Conservation (phyloP, 2,888 invertebrate genomes). For the Argyresthia goedartella region DNA sequence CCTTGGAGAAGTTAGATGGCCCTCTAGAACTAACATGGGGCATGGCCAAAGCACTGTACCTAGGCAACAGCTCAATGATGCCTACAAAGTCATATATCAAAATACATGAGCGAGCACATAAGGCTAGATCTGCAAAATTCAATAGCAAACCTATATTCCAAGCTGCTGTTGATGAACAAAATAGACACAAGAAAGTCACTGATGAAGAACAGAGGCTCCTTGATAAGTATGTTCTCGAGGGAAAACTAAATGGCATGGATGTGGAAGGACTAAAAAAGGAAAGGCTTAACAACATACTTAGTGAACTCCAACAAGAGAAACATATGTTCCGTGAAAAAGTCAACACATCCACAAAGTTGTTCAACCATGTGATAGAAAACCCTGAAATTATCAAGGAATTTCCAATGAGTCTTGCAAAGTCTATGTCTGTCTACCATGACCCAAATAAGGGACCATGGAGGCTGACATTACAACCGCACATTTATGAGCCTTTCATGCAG, state of each 20-base stretch:
- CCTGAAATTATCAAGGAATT: constrained; percentile 77
- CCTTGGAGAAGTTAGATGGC: constrained; percentile 79
- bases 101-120: constrained; percentile 83
- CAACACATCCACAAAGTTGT: constrained; percentile 74
- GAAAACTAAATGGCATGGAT: constrained; percentile 85
- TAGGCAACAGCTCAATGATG: constrained; percentile 84
- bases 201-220: constrained; percentile 79
- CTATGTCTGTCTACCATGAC: constrained; percentile 73
- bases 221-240: constrained; percentile 85
- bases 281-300: constrained; percentile 52
- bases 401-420: constrained; percentile 76
- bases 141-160: constrained; percentile 78
- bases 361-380: constrained; percentile 77
- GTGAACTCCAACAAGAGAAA: constrained; percentile 68
- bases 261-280: constrained; percentile 67
- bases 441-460: constrained; percentile 87
- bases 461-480: constrained; percentile 79
- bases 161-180: constrained; percentile 72
- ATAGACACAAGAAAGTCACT: constrained; percentile 50
- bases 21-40: constrained; percentile 90
- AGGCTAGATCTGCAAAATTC: constrained; percentile 81
- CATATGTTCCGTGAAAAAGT: constrained; percentile 77
- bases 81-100: constrained; percentile 83
- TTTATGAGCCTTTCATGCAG: constrained; percentile 83
- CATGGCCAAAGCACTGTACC: constrained; percentile 85